Evolutionary conservation across 2,113 vertebrate species (phyloP), one percentile per base, ranked within the genome.

Genomic region (Brachyhypopomus occidentalis): DNA sequence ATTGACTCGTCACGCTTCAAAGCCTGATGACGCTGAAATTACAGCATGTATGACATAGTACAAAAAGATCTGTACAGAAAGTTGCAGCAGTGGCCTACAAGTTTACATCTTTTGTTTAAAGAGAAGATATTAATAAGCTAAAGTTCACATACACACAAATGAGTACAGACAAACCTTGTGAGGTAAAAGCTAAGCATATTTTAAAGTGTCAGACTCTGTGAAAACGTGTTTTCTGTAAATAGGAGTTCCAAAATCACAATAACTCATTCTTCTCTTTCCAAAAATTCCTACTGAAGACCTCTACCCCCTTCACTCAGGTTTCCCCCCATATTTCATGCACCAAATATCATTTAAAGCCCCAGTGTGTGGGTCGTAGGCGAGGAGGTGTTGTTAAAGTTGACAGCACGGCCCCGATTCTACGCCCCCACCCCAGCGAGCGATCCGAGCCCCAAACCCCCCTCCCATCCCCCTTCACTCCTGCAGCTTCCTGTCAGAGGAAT

Each of bases 401-500:
- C 85, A 89, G 86, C 72, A 76, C 67, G 82, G 78, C 83, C 60
- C 83, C 12, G 12, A 14, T 2, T 52, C 45, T 71, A 82, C 87
- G 73, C 74, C 82, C 73, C 16, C 17, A 20, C 36, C 41, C 63
- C 84, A 22, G 75, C 20, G 76, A 85, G 76, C 55, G 72, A 27
- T 52, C 48, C 55, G 38, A 78, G 79, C 25, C 59, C 45, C 30
- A 86, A 87, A 81, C 87, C 90, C 86, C 84, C 62, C 76, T 20
- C 83, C 83, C 81, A 89, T 81, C 82, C 82, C 88, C 88, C 88
- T 90, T 52, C 45, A 14, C 45, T 9, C 45, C 45, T 14, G 45
- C 12, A 11, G 92, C 92, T 91, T 93, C 91, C 93, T 86, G 92
- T 89, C 92, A 90, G 88, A 92, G 91, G 90, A 92, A 94, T 94